Evolutionary conservation across 2,797 vertebrate species (phyloP).

Genomic region (Pachyuromys duprasi): DNA sequence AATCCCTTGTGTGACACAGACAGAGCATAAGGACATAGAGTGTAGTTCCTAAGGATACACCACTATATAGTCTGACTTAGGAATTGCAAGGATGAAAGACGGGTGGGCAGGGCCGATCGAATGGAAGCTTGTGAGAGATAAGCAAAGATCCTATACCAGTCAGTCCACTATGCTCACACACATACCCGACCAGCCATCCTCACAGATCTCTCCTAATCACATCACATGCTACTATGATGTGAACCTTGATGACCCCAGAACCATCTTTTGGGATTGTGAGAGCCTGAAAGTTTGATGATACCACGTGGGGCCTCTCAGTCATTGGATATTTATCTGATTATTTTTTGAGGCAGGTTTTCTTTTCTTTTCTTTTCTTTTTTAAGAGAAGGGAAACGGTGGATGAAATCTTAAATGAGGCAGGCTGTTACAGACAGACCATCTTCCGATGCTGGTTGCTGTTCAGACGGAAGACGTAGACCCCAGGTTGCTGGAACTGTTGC

Average conservation of each 20-base stretch:
- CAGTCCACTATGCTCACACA: neutral
- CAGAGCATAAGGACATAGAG: neutral
- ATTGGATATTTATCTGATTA: neutral
- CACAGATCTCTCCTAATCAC: neutral
- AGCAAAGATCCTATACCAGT: neutral
- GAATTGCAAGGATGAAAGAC: neutral
- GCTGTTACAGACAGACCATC: slow-evolving; percentile 88
- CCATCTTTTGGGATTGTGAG: neutral
- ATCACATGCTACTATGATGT: neutral
- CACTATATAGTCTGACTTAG: neutral
- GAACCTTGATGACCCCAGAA: neutral
- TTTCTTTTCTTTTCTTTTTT: neutral
- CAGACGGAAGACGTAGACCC: slow-evolving; percentile 91
- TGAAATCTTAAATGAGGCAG: neutral
- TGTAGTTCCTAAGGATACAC: neutral
- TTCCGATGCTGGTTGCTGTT: slow-evolving; percentile 91
- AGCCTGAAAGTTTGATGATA: neutral
- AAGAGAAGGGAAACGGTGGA: neutral
- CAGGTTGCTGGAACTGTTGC: slow-evolving; percentile 89
- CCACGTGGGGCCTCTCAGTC: neutral
- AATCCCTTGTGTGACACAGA: neutral
- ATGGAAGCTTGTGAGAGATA: neutral
- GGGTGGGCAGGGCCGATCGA: neutral
- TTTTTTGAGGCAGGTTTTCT: neutral
- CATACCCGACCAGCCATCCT: neutral